Evolutionary conservation across 2,888 invertebrate species (phyloP).

Genomic region (Philonicus albiceps): DNA sequence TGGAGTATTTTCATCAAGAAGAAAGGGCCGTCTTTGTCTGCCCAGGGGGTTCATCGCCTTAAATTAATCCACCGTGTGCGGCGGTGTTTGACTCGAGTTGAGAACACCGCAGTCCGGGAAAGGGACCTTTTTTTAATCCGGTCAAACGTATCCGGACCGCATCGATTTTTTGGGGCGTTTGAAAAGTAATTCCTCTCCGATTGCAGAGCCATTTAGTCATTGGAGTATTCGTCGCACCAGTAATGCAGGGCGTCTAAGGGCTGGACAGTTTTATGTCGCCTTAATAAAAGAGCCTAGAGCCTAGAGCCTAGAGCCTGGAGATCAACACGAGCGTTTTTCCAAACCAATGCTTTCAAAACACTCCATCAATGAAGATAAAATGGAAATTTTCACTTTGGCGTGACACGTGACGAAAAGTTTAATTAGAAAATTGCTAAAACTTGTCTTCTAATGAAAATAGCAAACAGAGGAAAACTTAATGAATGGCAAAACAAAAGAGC

Average conservation of each 20-base stretch:
- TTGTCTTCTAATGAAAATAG: background rate
- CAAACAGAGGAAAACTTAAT: conserved; percentile 6
- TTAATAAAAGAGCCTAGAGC: background rate
- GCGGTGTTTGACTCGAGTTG: background rate
- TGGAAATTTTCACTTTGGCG: background rate
- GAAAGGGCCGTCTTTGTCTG: background rate
- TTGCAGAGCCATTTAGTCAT: background rate
- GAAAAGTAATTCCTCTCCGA: background rate
- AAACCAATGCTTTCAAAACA: background rate
- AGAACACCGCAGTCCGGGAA: background rate
- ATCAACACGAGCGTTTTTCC: background rate
- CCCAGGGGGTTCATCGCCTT: background rate
- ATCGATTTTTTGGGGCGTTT: background rate
- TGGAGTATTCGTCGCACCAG: background rate
- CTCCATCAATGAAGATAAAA: background rate
- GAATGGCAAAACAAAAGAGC: conserved; percentile 6
- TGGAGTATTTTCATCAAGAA: background rate
- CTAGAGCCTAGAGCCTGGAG: background rate
- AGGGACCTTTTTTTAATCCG: conserved; percentile 20
- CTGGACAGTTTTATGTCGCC: background rate
- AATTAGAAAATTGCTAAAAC: conserved; percentile 30
- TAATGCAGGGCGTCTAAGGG: background rate
- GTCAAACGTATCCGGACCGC: background rate
- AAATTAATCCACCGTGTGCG: background rate
- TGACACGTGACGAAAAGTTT: conserved; percentile 24